Base-by-base conservation (phyloP, 2,888 invertebrate genomes). In the Drosophila robusta region DNA sequence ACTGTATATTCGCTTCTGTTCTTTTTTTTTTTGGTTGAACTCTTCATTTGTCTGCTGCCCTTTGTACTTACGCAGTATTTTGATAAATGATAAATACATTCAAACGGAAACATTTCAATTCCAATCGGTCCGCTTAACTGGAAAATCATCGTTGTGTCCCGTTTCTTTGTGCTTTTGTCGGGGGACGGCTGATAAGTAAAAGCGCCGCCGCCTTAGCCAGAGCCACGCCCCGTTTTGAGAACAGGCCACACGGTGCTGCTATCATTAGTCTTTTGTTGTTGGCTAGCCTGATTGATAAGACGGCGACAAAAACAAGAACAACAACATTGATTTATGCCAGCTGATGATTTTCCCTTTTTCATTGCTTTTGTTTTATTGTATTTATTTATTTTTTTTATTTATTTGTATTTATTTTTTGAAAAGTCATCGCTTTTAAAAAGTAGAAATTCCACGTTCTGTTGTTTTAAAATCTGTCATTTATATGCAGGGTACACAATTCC, bases 231-330 rank as follows among this genome's bases (percentile, higher is more conserved):
- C 39, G 12, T 11, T 57, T 50, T 22, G 44, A 41, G 32, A 41
- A 62, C 47, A 52, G 14, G 29, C 45, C 47, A 52, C 50, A 54
- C 16, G 41, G 61, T 63, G 62, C 44, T 62, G 61, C 70, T 73
- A 79, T 76, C 79, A 29, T 65, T 76, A 29, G 60, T 34, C 36
- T 45, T 70, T 70, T 78, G 64, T 75, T 69, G 56, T 57, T 67
- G 58, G 44, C 29, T 49, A 41, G 57, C 12, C 45, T 11, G 42
- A 57, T 62, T 77, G 77, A 74, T 76, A 74, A 75, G 75, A 45
- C 47, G 34, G 29, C 18, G 7, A 52, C 46, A 54, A 47, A 55
- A 55, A 44, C 34, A 54, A 47, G 55, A 51, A 42, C 41, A 75
- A 66, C 46, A 50, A 54, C 32, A 0, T 26, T 75, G 61, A 78